Evolutionary conservation across 2,113 vertebrate genomes (phyloP), one percentile per base, ranked within the genome.

Genomic region (Butastur rufipennis): DNA sequence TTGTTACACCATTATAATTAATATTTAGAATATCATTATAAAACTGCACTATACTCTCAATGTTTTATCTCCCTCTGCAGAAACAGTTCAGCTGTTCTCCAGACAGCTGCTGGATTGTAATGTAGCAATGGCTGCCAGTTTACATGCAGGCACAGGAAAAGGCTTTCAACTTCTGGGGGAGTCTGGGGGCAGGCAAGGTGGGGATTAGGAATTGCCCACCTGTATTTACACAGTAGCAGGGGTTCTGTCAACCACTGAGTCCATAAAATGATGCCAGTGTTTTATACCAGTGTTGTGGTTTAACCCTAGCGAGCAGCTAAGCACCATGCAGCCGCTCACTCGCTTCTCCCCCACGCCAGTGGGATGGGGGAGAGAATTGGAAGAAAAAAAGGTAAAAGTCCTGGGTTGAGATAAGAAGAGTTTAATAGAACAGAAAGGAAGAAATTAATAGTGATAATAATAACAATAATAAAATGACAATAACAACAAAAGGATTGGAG

Each of bases 181-280:
- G 4, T 73, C 52, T 20, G 36, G 20, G 63, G 34, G 17, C 62
- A 71, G 65, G 13, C 10, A 3, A 14, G 31, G 58, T 1, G 7
- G 26, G 14, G 3, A 29, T 45, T 45, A 81, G 68, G 26, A 87
- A n/a, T 42, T 48, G 23, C 40, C 61, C 56, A 16, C 9, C 16
- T 34, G 25, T 68, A 67, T 22, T 63, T 72, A 4, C 42, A 21
- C 62, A 32, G 7, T 2, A 55, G 17, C 45, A 56, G 21, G 8
- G 18, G 2, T 42, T 86, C n/a, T 53, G 1, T 43, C 34, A 14
- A 1, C 6, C 32, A 9, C 40, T 0, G 17, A 20, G 25, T 15
- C 29, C 8, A 14, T 52, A 4, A 63, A 70, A n/a, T 15, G 15
- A 4, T 48, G 14, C 7, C 14, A 8, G 48, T 50, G 50, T 50